Conservation (phyloP, 2,888 invertebrate species). For the Poecilobothrus nobilitatus region DNA sequence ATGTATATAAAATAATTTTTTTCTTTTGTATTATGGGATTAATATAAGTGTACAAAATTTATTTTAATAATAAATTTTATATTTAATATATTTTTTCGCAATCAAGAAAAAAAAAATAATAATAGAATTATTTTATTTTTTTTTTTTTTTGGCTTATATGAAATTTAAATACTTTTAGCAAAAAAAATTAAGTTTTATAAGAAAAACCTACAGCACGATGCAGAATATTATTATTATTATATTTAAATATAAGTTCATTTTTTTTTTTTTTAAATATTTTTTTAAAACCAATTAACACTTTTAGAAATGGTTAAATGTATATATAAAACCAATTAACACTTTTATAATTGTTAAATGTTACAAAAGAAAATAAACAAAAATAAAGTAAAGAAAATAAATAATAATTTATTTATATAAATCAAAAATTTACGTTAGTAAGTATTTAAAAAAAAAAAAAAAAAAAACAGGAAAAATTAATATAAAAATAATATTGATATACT, state of each 20-base stretch:
- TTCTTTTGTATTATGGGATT: too few species aligned
- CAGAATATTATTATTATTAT: constrained; percentile 20
- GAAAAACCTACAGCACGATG: constrained; percentile 16
- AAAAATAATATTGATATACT: too few species aligned
- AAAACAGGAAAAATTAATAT: too few species aligned
- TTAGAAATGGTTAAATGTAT: not conserved
- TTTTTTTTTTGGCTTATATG: too few species aligned
- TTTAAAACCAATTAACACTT: not conserved
- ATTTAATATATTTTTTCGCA: constrained; percentile 9
- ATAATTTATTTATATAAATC: too few species aligned
- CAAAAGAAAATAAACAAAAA: not conserved
- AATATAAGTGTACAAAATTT: constrained; percentile 10
- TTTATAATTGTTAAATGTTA: not conserved
- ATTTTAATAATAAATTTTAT: not conserved
- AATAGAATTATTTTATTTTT: too few species aligned
- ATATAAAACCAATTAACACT: not conserved
- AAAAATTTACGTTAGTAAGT: too few species aligned
- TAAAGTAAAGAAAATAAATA: not conserved
- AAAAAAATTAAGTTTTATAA: not conserved
- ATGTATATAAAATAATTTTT: too few species aligned
- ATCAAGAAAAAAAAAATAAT: not conserved
- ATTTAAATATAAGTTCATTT: constrained; percentile 22
- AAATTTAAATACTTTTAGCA: not conserved
- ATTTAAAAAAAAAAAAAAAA: too few species aligned
- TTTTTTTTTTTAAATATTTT: constrained; percentile 14